phyloP scores from a whole-genome alignment of 2,113 vertebrate species.

The Steatornis caripensis region DNA sequence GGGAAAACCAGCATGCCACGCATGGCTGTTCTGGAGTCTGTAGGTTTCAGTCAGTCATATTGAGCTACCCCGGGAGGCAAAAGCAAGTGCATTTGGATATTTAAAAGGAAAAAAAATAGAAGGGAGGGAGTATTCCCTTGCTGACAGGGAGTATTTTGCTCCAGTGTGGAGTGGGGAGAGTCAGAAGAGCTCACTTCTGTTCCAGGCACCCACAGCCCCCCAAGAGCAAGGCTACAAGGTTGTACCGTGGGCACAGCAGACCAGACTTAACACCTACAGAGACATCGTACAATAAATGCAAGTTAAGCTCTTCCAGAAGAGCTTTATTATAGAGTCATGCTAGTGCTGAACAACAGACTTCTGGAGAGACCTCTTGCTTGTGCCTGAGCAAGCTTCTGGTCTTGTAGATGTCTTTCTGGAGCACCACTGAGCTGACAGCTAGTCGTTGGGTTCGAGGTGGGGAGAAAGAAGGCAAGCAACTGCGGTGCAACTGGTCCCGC shows the following conservation, averaged over 20 bases:
- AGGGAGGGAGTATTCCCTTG: neutral
- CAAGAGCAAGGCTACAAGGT: neutral
- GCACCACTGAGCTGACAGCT: neutral
- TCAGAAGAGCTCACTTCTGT: neutral
- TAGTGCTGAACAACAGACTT: neutral
- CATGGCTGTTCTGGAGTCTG: neutral
- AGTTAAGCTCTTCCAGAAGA: neutral
- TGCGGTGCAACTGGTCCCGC: neutral
- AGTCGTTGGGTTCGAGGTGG: neutral
- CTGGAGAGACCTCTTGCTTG: neutral
- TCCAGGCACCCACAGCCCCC: neutral
- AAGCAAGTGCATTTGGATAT: neutral
- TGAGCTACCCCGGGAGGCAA: neutral
- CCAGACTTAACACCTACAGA: neutral
- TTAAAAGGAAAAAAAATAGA: neutral
- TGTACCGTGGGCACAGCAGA: rapidly evolving
- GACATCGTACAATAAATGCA: neutral
- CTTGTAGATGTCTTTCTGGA: neutral
- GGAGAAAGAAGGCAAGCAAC: neutral
- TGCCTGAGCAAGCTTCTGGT: neutral
- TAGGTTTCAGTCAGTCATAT: neutral
- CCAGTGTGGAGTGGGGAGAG: neutral
- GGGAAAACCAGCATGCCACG: neutral
- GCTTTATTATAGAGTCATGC: neutral
- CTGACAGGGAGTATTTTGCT: neutral